Evolutionary conservation across 2,113 vertebrate species (phyloP), one percentile per base, ranked within the genome.

Genomic region (Alectura lathami): DNA sequence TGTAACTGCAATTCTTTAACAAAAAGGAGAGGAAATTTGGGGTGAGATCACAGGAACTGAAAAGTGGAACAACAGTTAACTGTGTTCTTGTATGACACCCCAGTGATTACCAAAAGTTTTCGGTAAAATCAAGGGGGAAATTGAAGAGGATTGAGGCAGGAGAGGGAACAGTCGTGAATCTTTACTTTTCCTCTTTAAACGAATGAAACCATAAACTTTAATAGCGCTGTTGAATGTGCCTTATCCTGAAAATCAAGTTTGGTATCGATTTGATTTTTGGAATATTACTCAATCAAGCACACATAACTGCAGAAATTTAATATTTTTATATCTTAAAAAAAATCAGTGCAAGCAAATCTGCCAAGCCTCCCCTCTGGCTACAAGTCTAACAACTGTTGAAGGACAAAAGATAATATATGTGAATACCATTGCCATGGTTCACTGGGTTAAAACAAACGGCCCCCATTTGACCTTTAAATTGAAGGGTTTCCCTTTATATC

Each of bases 361-460:
- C 94, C 89, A 92, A 94, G 74, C 60, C 53, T 95, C 56, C 95
- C 94, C 91, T 95, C 96, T 96, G 96, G 97, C 96, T 97, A 97
- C 95, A 97, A 97, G 97, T 97, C 95, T 97, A 96, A 97, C 97
- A 98, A 97, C 96, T 97, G 97, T 97, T 97, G 97, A 97, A 97
- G 96, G 97, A 97, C 97, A 97, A 96, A 97, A 96, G 95, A 96
- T 97, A 97, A 97, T 97, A 96, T 97, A 98, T 97, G 96, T 97
- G 96, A 97, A 97, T 96, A 96, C 95, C 95, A 96, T 89, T 93
- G 96, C 92, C 81, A 92, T 93, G 97, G 97, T 96, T 97, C 96
- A 97, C 91, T 97, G 97, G 89, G 89, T 97, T 97, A 97, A 97
- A 97, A 96, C 94, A 97, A 97, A 97, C 88, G 56, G 96, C 97